Evolutionary conservation across 2,888 invertebrate species (phyloP).

Genomic region (Argyra leucocephala): DNA sequence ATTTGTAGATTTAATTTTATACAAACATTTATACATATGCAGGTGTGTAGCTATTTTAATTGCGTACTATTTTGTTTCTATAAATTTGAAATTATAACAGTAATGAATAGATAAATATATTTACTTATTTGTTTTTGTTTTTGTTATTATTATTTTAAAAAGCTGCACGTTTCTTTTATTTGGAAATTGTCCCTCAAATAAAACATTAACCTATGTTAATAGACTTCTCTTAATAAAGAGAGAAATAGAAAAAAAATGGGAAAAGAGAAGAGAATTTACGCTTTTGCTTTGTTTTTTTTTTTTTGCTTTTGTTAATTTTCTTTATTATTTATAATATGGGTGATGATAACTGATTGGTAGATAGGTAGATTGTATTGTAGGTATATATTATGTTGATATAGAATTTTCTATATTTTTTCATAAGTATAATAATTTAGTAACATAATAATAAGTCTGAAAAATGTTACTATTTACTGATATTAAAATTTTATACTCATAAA

Average conservation of each 20-base stretch:
- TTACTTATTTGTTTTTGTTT: background rate
- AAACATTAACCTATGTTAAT: constrained; percentile 1
- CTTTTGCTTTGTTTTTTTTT: background rate
- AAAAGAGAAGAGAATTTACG: background rate
- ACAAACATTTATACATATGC: background rate
- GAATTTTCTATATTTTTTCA: too few relatives aligned
- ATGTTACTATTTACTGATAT: too few relatives aligned
- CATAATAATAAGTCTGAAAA: too few relatives aligned
- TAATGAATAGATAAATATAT: too few relatives aligned
- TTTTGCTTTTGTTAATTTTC: background rate
- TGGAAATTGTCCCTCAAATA: background rate
- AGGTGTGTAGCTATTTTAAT: background rate
- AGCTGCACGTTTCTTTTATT: constrained; percentile 1
- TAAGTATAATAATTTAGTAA: too few relatives aligned
- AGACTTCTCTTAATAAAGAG: too few relatives aligned
- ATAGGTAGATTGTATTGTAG: too few relatives aligned
- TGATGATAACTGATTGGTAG: too few relatives aligned
- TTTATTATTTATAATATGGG: too few relatives aligned
- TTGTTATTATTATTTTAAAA: background rate
- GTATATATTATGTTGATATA: too few relatives aligned
- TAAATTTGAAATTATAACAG: background rate
- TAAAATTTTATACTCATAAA: too few relatives aligned
- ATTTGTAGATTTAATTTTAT: background rate
- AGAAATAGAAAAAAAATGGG: too few relatives aligned
- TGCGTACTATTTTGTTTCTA: background rate